These are phyloP conservation scores for Cerastis rubricosa DNA, from an alignment of 2,888 invertebrate species.

Conservation along the genomic window DNA sequence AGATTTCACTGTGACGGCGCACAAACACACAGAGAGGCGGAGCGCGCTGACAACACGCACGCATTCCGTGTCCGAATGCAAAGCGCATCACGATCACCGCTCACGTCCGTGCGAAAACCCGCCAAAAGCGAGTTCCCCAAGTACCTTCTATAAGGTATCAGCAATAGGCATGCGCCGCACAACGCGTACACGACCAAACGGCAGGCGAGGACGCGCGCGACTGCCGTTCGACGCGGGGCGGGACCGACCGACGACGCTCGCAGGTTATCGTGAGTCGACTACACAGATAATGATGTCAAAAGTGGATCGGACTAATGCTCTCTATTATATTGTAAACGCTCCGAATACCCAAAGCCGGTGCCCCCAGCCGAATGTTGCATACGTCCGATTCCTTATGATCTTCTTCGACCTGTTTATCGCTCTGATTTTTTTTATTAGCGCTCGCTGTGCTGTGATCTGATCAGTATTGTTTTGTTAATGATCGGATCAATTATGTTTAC, in stretches of 20 bases:
- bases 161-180: conserved; percentile 68
- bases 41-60: conserved; percentile 81
- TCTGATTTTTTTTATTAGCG: conserved; percentile 73
- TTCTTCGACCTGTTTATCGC: conserved; percentile 62
- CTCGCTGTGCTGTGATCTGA: conserved; percentile 57
- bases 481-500: conserved; percentile 76
- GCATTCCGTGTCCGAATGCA: conserved; percentile 84
- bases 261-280: conserved; percentile 89
- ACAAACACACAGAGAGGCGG: conserved; percentile 73
- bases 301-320: conserved; percentile 90
- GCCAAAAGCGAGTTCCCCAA: conserved; percentile 87
- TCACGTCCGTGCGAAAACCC: conserved; percentile 85
- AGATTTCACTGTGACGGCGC: conserved; percentile 84
- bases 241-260: conserved; percentile 84
- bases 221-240: conserved; percentile 85
- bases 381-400: conserved; percentile 69
- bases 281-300: conserved; percentile 91
- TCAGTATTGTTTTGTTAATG: conserved; percentile 76
- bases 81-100: conserved; percentile 83
- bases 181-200: conserved; percentile 77
- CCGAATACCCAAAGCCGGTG: conserved; percentile 76
- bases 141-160: conserved; percentile 74
- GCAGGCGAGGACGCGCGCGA: conserved; percentile 84
- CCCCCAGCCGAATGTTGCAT: conserved; percentile 74
- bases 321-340: conserved; percentile 88